Conservation (phyloP, 1,140 invertebrate genomes). For the Catajapyx aquilonaris region DNA sequence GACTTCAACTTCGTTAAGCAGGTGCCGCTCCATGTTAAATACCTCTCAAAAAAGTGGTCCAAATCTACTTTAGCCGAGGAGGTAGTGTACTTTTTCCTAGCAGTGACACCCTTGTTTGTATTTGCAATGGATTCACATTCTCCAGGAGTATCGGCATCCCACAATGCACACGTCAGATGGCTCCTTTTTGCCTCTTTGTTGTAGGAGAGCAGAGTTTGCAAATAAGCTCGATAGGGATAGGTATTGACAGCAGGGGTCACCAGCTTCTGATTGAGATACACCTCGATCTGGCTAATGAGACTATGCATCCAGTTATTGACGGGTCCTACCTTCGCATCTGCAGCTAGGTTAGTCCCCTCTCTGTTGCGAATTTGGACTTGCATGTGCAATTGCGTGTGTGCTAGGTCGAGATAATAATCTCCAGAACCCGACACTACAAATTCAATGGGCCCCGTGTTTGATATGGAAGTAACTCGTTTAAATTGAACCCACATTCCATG, state of each 20-base stretch:
- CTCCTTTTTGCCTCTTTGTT: slow-evolving; percentile 17
- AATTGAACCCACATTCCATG: slow-evolving; percentile 17
- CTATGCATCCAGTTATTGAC: slow-evolving; percentile 21
- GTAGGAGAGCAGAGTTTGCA: slow-evolving; percentile 22
- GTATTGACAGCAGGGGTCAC: slow-evolving; percentile 20
- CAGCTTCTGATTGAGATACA: too few relatives aligned
- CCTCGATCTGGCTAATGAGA: slow-evolving; percentile 21
- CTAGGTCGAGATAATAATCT: slow-evolving; percentile 19
- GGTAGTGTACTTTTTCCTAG: slow-evolving; percentile 12
- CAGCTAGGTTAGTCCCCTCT: slow-evolving; percentile 8
- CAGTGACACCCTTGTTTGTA: too few relatives aligned
- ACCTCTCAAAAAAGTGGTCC: slow-evolving; percentile 10
- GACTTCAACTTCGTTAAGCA: too few relatives aligned
- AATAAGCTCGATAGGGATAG: slow-evolving; percentile 23
- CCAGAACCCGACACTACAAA: slow-evolving; percentile 18
- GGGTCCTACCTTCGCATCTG: slow-evolving; percentile 10
- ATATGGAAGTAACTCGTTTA: slow-evolving; percentile 20
- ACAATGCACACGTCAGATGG: slow-evolving; percentile 16
- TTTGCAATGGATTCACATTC: too few relatives aligned
- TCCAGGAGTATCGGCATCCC: slow-evolving; percentile 12
- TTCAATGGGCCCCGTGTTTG: slow-evolving; percentile 18
- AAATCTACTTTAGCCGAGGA: slow-evolving; percentile 14
- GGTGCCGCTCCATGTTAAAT: slow-evolving; percentile 13
- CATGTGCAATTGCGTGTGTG: slow-evolving; percentile 18
- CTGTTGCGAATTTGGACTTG: slow-evolving; percentile 14